Evolutionary conservation across 2,797 vertebrate species (phyloP), one percentile per base, ranked within the genome.

Genomic region (Crax fasciolata): DNA sequence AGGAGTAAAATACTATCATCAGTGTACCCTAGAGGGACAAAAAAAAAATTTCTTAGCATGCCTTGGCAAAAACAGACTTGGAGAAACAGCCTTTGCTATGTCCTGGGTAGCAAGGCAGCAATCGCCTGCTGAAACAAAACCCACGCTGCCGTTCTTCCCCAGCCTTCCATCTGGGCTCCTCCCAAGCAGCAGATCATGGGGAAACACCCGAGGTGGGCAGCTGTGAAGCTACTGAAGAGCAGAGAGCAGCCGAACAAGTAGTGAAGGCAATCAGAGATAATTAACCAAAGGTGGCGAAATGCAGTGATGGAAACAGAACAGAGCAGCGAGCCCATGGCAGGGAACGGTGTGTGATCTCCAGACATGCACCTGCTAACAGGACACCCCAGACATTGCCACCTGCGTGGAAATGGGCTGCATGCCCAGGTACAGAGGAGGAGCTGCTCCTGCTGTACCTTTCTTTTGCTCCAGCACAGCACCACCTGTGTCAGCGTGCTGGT

Each of bases 1-100:
- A 65, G 58, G 1, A 67, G 39, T 24, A 27, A 87, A 52, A 61
- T 2, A 4, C 9, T 13, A 8, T 9, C 12, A 44, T 8, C 35
- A 13, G 5, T 9, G 18, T 2, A 35, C 0, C 15, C 52, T 0
- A 1, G 6, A 41, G 30, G 43, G 13, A 21, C 1, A 3, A 14
- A 6, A 43, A 24, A 18, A 30, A 41, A 35, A 11, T 0, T 30
- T 28, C 10, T 66, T 6, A 25, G 55, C 57, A n/a, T n/a, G n/a
- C n/a, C n/a, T n/a, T n/a, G n/a, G n/a, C n/a, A n/a, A n/a, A n/a
- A n/a, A n/a, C n/a, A n/a, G n/a, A n/a, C n/a, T n/a, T n/a, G n/a
- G n/a, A n/a, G n/a, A n/a, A n/a, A n/a, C n/a, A n/a, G n/a, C n/a
- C n/a, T n/a, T n/a, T n/a, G 1, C 43, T 0, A 6, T 35, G 2